A percentile compares a stretch with the other conserved stretches of the same genome.
Conservation (phyloP, 2,113 vertebrate genomes). For the Telmatochromis brichardi region DNA sequence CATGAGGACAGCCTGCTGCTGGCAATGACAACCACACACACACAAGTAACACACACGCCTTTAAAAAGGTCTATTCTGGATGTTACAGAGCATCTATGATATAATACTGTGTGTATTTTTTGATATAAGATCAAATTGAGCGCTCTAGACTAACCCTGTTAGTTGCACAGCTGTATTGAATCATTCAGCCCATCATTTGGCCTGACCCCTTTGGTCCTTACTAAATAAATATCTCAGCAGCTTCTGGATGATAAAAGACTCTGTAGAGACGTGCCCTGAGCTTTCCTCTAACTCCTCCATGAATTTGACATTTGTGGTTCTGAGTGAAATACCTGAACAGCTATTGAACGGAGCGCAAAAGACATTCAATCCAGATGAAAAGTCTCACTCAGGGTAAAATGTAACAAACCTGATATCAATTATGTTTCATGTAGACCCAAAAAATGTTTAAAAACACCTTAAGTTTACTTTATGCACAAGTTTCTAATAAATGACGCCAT, state of each 20-base stretch:
- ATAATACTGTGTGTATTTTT: not conserved
- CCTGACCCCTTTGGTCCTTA: not conserved
- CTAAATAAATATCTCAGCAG: not conserved
- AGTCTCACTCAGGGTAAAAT: not conserved
- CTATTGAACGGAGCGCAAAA: not conserved
- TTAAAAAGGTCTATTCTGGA: not conserved
- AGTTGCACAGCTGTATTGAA: not conserved
- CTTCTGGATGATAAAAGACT: not conserved
- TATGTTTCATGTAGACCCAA: not conserved
- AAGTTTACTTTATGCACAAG: not conserved
- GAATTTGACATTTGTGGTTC: not conserved
- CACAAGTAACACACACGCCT: not conserved
- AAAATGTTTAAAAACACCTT: not conserved
- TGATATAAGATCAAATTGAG: not conserved
- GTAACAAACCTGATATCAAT: not conserved
- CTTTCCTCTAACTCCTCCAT: not conserved
- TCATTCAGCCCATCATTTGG: not conserved
- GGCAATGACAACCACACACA: conserved; percentile 28
- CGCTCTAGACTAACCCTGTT: not conserved
- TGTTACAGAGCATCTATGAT: not conserved
- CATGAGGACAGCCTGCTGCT: conserved; percentile 44
- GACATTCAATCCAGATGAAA: not conserved
- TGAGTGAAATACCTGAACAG: not conserved
- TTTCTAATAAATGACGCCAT: not conserved
- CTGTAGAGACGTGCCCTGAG: not conserved